These are phyloP conservation scores for Momotus momota DNA, from an alignment of 2,797 vertebrate genomes.

Conservation along the genomic window DNA sequence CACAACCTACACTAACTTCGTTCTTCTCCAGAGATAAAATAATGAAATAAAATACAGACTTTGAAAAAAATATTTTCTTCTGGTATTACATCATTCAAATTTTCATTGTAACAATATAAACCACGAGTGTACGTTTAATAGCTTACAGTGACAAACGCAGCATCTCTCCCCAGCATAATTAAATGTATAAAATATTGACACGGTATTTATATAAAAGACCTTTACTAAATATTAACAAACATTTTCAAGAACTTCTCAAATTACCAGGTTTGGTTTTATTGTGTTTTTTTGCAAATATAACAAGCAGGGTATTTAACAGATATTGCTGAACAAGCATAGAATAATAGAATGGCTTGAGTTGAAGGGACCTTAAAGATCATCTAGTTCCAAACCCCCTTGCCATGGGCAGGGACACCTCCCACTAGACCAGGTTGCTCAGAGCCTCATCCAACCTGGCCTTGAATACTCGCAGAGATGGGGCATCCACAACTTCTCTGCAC, in stretches of 20 bases:
- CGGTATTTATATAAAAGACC: neutral
- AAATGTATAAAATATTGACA: neutral
- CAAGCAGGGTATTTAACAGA: neutral
- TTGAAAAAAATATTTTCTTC: neutral
- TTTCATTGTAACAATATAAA: neutral
- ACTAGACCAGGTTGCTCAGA: neutral
- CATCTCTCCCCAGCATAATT: neutral
- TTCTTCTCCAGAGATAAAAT: constrained; percentile 20
- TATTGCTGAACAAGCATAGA: neutral
- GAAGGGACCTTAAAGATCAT: neutral
- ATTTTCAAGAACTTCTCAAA: neutral
- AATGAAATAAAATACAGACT: neutral
- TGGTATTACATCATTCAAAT: neutral
- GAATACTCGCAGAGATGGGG: neutral
- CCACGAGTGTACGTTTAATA: neutral
- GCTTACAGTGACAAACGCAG: neutral
- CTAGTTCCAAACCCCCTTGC: neutral
- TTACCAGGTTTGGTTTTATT: neutral
- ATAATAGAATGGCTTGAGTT: neutral
- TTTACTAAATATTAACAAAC: neutral
- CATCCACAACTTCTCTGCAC: too few species aligned
- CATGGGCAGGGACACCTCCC: neutral
- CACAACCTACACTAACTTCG: neutral
- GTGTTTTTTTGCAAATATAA: neutral
- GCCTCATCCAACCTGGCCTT: neutral